phyloP scores from a whole-genome alignment of 1,140 invertebrate genomes.

The Lucilia cuprina region DNA sequence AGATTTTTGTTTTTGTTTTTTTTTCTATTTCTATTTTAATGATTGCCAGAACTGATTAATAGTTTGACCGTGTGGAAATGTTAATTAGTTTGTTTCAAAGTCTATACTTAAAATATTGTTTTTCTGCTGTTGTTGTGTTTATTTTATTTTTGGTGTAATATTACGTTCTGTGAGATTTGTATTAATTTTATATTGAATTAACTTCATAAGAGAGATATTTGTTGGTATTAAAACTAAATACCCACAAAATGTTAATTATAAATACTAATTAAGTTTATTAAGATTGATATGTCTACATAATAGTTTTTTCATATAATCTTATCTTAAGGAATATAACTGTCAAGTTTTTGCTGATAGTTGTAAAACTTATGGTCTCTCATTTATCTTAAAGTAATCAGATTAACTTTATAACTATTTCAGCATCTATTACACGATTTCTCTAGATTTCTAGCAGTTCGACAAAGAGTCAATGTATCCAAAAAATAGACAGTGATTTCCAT shows the following conservation, averaged over 20 bases:
- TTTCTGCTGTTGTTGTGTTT: neutral
- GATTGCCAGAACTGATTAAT: conserved; percentile 16
- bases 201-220: too few relatives aligned
- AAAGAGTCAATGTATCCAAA: too few relatives aligned
- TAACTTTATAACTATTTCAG: too few relatives aligned
- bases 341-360: too few relatives aligned
- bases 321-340: too few relatives aligned
- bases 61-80: conserved; percentile 31
- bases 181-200: too few relatives aligned
- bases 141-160: neutral
- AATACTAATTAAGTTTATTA: neutral
- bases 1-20: neutral
- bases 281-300: neutral
- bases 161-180: neutral
- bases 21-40: neutral
- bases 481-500: too few relatives aligned
- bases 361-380: too few relatives aligned
- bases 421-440: too few relatives aligned
- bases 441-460: too few relatives aligned
- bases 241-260: neutral
- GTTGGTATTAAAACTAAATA: neutral
- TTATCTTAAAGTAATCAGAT: too few relatives aligned
- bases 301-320: neutral
- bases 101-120: neutral
- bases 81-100: conserved; percentile 26